These are phyloP conservation scores for Brachirus orientalis DNA, from an alignment of 2,113 vertebrate genomes.

Conservation along the genomic window DNA sequence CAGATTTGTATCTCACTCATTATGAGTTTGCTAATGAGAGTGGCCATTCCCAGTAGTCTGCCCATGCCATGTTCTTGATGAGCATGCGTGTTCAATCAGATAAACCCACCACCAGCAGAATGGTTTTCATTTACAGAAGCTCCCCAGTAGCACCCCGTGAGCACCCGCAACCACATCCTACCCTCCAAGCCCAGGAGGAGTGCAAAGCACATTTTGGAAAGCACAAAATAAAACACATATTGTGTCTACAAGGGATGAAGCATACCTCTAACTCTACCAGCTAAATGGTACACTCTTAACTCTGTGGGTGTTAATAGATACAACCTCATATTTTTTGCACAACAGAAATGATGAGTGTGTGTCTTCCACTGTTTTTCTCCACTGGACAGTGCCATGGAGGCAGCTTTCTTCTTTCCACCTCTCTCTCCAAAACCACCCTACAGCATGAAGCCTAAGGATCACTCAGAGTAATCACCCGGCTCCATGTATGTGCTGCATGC, in stretches of 20 bases:
- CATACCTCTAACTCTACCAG: slow-evolving; percentile 7
- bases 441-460: slow-evolving; percentile 45
- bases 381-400: slow-evolving; percentile 28
- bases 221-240: slow-evolving; percentile 50
- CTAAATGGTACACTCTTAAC: slow-evolving; percentile 9
- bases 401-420: slow-evolving; percentile 43
- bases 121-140: slow-evolving; percentile 60
- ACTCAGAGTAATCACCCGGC: slow-evolving; percentile 34
- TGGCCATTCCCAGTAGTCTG: slow-evolving; percentile 34
- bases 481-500: slow-evolving; percentile 35
- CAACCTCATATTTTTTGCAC: slow-evolving; percentile 26
- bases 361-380: slow-evolving; percentile 8
- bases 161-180: slow-evolving; percentile 16
- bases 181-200: slow-evolving; percentile 19
- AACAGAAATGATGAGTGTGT: slow-evolving; percentile 34
- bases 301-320: slow-evolving; percentile 36
- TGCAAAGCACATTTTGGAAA: slow-evolving; percentile 35
- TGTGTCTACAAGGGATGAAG: slow-evolving; percentile 29
- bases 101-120: slow-evolving; percentile 54
- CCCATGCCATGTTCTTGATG: slow-evolving; percentile 60
- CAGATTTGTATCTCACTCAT: slow-evolving; percentile 68
- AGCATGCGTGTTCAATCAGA: slow-evolving; percentile 75
- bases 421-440: slow-evolving; percentile 8
- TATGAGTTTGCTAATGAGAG: slow-evolving; percentile 63
- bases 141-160: slow-evolving; percentile 49